Evolutionary conservation across 2,113 vertebrate species (phyloP).

Genomic region (Orycteropus afer): DNA sequence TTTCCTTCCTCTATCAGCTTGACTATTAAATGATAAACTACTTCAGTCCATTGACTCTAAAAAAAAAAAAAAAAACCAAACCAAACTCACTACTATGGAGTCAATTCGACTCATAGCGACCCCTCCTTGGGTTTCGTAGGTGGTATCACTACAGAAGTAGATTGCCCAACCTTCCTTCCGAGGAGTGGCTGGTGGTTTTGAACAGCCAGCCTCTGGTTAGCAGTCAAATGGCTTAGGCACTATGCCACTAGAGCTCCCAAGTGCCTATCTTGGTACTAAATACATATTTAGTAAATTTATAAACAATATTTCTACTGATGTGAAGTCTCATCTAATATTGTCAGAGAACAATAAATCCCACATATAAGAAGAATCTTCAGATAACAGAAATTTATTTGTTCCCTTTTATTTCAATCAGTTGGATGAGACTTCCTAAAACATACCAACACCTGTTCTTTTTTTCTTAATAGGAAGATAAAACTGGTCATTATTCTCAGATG

Average conservation of each 20-base stretch:
- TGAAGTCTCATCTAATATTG: background rate
- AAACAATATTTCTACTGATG: constrained; percentile 18
- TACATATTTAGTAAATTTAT: constrained; percentile 15
- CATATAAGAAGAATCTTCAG: background rate
- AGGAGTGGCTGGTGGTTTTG: too few relatives aligned
- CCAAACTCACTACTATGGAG: too few relatives aligned
- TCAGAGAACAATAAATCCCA: constrained; percentile 1
- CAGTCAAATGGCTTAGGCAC: too few relatives aligned
- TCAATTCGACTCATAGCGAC: too few relatives aligned
- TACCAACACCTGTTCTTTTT: background rate
- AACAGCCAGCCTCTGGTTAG: too few relatives aligned
- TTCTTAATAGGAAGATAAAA: background rate
- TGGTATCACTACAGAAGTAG: too few relatives aligned
- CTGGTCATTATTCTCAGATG: background rate
- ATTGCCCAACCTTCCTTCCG: too few relatives aligned
- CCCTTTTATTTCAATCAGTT: constrained; percentile 11
- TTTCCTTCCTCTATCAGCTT: background rate
- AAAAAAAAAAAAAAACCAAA: too few relatives aligned
- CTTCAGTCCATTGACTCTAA: background rate
- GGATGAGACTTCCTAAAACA: background rate
- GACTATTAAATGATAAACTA: background rate
- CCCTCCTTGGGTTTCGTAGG: too few relatives aligned
- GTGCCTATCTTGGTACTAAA: background rate
- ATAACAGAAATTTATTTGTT: background rate
- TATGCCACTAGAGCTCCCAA: too few relatives aligned